phyloP scores from a whole-genome alignment of 2,113 vertebrate species.

The Leptobrachium ailaonicum region DNA sequence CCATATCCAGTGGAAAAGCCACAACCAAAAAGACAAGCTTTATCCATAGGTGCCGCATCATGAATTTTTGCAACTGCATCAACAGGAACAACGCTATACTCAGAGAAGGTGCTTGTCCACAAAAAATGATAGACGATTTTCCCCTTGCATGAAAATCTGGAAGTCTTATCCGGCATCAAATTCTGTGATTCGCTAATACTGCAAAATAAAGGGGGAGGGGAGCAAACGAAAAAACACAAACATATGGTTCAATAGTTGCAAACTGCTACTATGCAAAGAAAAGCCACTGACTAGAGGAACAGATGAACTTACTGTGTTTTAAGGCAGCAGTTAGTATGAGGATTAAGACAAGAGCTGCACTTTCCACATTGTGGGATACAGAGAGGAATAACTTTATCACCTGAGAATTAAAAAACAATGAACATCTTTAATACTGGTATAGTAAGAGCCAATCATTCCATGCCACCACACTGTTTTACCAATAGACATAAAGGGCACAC shows the following conservation, averaged over 20 bases:
- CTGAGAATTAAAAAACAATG: conserved; percentile 48
- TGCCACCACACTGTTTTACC: too few species aligned
- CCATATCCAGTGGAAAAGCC: conserved; percentile 79
- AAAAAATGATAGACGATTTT: conserved; percentile 78
- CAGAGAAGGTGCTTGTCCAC: conserved; percentile 79
- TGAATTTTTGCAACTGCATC: conserved; percentile 77
- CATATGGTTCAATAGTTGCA: background rate
- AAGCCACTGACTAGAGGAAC: background rate
- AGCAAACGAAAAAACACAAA: conserved; percentile 3
- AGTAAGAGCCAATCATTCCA: too few species aligned
- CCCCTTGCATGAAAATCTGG: conserved; percentile 77
- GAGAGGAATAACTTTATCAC: conserved; percentile 72
- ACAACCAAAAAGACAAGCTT: conserved; percentile 79
- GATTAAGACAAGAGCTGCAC: conserved; percentile 61
- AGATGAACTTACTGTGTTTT: conserved; percentile 66
- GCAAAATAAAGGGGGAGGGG: background rate
- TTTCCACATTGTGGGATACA: conserved; percentile 68
- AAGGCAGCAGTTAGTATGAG: conserved; percentile 67
- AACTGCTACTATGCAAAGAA: background rate
- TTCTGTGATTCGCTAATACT: conserved; percentile 32
- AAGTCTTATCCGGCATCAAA: conserved; percentile 55
- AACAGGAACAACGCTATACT: conserved; percentile 78
- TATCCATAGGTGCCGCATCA: conserved; percentile 68
- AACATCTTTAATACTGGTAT: too few species aligned
- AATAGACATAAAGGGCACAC: too few species aligned